A percentile compares a stretch with the other conserved stretches of the same genome.
phyloP scores from a whole-genome alignment of 2,113 vertebrate species.

The Lophura nycthemera region DNA sequence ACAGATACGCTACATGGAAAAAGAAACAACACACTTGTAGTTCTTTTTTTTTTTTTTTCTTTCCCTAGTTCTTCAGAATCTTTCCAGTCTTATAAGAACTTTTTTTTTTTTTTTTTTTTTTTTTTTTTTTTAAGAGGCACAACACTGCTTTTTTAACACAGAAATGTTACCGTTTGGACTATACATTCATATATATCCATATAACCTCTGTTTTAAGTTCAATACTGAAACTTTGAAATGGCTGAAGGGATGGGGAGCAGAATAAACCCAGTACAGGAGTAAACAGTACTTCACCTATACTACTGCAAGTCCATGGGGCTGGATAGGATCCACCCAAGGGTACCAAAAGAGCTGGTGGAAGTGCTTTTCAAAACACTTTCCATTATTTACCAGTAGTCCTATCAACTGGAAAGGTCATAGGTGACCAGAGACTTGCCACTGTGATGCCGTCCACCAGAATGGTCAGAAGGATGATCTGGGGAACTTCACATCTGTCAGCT shows the following conservation, averaged over 20 bases:
- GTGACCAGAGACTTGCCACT: background rate
- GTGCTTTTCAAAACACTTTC: background rate
- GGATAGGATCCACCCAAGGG: background rate
- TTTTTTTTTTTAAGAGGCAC: background rate
- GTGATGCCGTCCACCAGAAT: background rate
- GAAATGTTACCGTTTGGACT: background rate
- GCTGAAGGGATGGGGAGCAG: background rate
- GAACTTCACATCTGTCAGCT: background rate
- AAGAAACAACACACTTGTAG: background rate
- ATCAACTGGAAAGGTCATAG: background rate
- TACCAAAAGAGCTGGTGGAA: background rate
- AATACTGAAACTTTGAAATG: conserved; percentile 24
- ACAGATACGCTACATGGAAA: background rate
- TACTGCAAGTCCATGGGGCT: background rate
- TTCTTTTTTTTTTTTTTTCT: background rate
- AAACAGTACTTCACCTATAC: background rate
- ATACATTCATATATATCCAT: background rate
- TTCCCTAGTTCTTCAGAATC: background rate
- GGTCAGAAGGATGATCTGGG: background rate
- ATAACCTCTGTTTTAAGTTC: conserved; percentile 11
- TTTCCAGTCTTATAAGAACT: background rate
- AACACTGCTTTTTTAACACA: background rate
- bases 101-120: too few species aligned
- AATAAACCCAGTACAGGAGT: background rate
- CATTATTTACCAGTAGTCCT: background rate